phyloP scores from a whole-genome alignment of 2,888 invertebrate genomes.

The Nebria salina region DNA sequence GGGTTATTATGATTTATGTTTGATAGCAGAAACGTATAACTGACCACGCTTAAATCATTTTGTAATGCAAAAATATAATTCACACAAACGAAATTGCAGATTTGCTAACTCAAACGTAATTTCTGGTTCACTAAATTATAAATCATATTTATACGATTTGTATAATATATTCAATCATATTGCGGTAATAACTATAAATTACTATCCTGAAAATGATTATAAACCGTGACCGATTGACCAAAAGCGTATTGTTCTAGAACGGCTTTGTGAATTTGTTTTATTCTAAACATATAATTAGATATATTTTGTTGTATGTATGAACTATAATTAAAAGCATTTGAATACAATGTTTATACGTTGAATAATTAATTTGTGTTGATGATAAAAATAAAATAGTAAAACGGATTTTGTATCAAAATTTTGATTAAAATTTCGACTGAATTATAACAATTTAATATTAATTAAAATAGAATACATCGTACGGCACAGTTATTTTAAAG shows the following conservation, averaged over 20 bases:
- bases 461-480: not conserved
- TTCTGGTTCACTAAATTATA: too few relatives aligned
- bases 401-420: not conserved
- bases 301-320: not conserved
- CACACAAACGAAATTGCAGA: not conserved
- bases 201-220: too few relatives aligned
- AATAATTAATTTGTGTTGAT: not conserved
- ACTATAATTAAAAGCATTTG: not conserved
- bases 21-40: constrained; percentile 28
- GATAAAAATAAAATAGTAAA: not conserved
- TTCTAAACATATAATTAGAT: too few relatives aligned
- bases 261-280: too few relatives aligned
- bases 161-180: too few relatives aligned
- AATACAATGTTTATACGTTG: not conserved
- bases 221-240: too few relatives aligned
- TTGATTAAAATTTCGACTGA: not conserved
- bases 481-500: not conserved
- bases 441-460: constrained; percentile 1
- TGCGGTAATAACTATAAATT: too few relatives aligned
- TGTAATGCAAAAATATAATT: not conserved
- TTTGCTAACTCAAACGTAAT: too few relatives aligned
- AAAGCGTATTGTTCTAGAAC: too few relatives aligned
- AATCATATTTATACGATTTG: too few relatives aligned
- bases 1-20: constrained; percentile 39
- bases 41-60: constrained; percentile 16